phyloP scores from a whole-genome alignment of 64 coral and sea anemone species.

The Catalaphyllia jardinei region DNA sequence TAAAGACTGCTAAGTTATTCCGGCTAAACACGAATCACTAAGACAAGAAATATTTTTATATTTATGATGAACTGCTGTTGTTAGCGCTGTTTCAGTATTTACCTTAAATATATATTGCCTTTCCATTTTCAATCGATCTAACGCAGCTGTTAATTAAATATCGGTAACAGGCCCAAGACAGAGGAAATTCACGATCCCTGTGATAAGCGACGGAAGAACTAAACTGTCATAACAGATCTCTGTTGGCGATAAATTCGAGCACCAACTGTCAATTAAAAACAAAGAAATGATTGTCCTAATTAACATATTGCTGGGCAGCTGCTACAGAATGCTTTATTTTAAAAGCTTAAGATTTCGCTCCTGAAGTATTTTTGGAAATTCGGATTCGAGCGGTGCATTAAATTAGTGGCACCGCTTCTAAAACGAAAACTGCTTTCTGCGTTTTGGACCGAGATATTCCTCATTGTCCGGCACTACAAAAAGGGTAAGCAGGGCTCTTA shows the following conservation, averaged over 20 bases:
- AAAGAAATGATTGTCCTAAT: background rate
- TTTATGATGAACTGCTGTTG: background rate
- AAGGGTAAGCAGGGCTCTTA: too few relatives aligned
- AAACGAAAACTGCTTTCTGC: background rate
- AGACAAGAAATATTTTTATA: too few relatives aligned
- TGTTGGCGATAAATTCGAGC: background rate
- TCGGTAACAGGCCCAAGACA: background rate
- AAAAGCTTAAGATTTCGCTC: background rate
- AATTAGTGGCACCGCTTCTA: background rate
- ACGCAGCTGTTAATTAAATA: conserved; percentile 8
- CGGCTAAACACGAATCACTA: background rate
- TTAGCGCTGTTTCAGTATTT: background rate
- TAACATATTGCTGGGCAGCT: background rate
- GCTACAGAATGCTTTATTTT: background rate
- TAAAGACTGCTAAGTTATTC: too few relatives aligned
- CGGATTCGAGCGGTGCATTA: background rate
- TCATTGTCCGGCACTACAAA: too few relatives aligned
- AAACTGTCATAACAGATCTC: conserved; percentile 20
- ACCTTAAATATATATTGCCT: background rate
- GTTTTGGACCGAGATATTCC: too few relatives aligned
- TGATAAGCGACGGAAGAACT: background rate
- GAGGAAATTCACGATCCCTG: background rate
- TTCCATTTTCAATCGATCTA: background rate
- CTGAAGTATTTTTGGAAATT: background rate
- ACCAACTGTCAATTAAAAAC: background rate